These are phyloP conservation scores for Abrostola triplasia DNA, from an alignment of 2,888 invertebrate genomes.

Conservation along the genomic window DNA sequence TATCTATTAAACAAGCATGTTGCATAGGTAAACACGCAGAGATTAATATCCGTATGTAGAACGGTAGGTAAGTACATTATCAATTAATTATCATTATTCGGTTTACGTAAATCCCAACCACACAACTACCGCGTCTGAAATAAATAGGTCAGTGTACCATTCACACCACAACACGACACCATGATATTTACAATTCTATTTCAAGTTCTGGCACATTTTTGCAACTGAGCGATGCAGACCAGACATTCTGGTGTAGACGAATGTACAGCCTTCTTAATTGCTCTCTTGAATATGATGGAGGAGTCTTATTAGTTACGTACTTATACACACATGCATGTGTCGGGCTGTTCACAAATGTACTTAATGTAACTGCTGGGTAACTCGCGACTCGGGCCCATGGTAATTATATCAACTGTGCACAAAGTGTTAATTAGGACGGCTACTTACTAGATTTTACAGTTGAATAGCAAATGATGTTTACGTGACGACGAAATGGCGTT, in stretches of 20 bases:
- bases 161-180: too few relatives aligned
- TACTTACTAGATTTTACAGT: constrained; percentile 50
- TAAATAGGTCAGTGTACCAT: too few relatives aligned
- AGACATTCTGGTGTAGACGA: constrained; percentile 29
- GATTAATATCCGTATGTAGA: too few relatives aligned
- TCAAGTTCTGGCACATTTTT: constrained; percentile 7
- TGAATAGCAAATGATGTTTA: constrained; percentile 50
- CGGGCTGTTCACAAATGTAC: constrained; percentile 45
- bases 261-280: constrained; percentile 40
- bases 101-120: too few relatives aligned
- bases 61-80: too few relatives aligned
- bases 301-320: constrained; percentile 38
- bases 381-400: constrained; percentile 37
- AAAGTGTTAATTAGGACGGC: constrained; percentile 52
- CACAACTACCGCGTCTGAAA: too few relatives aligned
- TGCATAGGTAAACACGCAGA: too few relatives aligned
- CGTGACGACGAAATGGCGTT: constrained; percentile 30
- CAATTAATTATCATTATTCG: too few relatives aligned
- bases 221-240: constrained; percentile 16
- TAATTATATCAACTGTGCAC: constrained; percentile 53
- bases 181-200: too few relatives aligned
- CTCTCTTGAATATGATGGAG: constrained; percentile 49
- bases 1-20: too few relatives aligned
- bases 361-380: constrained; percentile 46
- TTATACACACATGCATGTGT: constrained; percentile 21